Percentiles rank a stretch among this genome's conserved stretches.
These are phyloP conservation scores for Muscicapa adusta DNA, from an alignment of 2,113 vertebrate species.

Conservation along the genomic window DNA sequence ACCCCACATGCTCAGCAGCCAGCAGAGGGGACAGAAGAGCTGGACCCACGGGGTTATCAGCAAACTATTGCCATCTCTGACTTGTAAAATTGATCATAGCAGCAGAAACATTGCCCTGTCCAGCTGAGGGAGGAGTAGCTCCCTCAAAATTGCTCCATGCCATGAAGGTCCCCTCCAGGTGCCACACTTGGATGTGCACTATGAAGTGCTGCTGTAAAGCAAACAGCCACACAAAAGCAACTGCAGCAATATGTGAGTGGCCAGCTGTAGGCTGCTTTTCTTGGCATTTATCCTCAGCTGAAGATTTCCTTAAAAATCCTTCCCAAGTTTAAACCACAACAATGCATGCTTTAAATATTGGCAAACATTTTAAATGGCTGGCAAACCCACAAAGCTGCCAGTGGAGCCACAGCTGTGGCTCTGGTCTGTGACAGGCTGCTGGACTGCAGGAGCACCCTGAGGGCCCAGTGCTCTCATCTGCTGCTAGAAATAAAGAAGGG, in stretches of 20 bases:
- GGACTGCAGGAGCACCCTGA: background rate
- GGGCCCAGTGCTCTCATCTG: background rate
- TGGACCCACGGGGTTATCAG: background rate
- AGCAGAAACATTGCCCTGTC: background rate
- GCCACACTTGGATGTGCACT: rapidly evolving
- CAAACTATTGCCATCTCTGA: background rate
- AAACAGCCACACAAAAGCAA: rapidly evolving
- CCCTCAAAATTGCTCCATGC: background rate
- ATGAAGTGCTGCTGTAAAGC: background rate
- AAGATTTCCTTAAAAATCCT: background rate
- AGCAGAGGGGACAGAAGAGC: conserved; percentile 9
- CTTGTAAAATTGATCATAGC: background rate
- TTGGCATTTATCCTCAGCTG: background rate
- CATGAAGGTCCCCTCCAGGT: background rate
- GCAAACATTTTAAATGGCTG: background rate
- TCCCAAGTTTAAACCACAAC: background rate
- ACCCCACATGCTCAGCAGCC: background rate
- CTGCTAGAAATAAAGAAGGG: background rate
- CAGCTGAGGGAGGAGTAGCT: background rate
- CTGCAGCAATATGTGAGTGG: background rate
- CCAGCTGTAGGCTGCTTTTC: background rate
- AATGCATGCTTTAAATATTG: background rate
- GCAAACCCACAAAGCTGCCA: background rate
- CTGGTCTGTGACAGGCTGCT: rapidly evolving
- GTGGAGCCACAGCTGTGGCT: rapidly evolving